These are phyloP conservation scores for Theonella swinhoei DNA, from an alignment of 37 sponge, comb jelly and placozoan genomes.

Conservation along the genomic window DNA sequence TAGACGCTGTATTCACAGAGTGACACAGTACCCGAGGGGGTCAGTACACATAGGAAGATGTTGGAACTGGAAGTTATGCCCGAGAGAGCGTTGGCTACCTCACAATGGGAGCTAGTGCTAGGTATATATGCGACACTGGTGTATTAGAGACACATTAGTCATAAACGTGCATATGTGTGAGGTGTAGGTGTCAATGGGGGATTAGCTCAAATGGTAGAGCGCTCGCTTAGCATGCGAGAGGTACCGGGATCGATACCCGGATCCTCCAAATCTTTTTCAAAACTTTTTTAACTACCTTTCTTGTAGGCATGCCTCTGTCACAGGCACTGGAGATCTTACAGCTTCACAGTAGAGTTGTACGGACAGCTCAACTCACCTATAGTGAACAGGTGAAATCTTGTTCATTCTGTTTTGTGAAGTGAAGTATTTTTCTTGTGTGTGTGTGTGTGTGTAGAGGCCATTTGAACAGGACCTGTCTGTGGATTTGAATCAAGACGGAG, in stretches of 20 bases:
- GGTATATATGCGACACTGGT: too few species aligned
- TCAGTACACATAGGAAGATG: too few species aligned
- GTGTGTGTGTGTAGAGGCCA: conserved; percentile 68
- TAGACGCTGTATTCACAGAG: too few species aligned
- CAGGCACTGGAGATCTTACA: conserved; percentile 79
- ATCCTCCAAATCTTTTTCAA: conserved; percentile 4
- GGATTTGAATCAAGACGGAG: conserved; percentile 87
- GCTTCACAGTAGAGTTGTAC: conserved; percentile 54
- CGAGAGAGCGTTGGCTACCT: conserved; percentile 75
- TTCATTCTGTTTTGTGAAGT: too few species aligned
- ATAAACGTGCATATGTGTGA: too few species aligned
- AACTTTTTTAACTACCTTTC: not conserved
- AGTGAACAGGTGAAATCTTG: conserved; percentile 82
- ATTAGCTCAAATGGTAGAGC: conserved; percentile 24
- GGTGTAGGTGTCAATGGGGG: too few species aligned
- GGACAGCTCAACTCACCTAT: conserved; percentile 71
- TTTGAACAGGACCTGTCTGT: conserved; percentile 75
- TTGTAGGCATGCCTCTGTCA: conserved; percentile 75
- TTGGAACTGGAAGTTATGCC: conserved; percentile 93
- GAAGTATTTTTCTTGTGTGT: too few species aligned
- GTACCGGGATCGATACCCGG: conserved; percentile 23
- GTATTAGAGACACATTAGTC: not conserved
- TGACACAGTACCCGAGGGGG: too few species aligned
- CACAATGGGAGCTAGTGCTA: conserved; percentile 86
- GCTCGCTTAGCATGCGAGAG: conserved; percentile 29